Conservation (phyloP, 2,888 invertebrate species). For the Caenorhabditis virilis region DNA sequence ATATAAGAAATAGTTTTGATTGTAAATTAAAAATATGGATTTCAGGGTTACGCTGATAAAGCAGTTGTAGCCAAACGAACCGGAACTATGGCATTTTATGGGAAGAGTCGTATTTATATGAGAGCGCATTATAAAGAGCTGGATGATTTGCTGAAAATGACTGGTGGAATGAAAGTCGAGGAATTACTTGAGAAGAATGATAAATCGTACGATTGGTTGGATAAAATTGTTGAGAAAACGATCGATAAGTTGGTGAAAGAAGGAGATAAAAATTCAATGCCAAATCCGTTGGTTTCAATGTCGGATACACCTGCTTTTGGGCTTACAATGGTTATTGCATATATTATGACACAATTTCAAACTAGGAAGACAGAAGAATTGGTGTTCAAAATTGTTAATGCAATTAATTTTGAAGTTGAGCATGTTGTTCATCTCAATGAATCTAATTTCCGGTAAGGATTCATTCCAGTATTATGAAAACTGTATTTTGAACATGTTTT, state of each 20-base stretch:
- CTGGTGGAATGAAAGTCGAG: background rate
- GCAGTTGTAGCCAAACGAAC: background rate
- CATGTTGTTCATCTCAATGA: slow-evolving; percentile 1
- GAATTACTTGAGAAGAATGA: background rate
- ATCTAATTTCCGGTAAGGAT: background rate
- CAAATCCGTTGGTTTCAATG: background rate
- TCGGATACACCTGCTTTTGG: slow-evolving; percentile 1
- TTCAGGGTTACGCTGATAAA: no score
- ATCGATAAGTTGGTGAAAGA: background rate
- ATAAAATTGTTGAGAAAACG: background rate
- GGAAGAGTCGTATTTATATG: background rate
- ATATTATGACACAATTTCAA: background rate
- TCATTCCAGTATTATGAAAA: no score
- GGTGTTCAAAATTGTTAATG: background rate
- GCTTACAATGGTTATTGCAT: background rate
- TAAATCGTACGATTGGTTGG: background rate
- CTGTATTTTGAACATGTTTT: background rate
- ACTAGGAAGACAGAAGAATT: background rate
- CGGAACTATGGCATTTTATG: slow-evolving; percentile 2
- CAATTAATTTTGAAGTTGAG: background rate
- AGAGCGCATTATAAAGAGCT: background rate
- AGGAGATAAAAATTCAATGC: background rate
- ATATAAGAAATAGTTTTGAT: no score
- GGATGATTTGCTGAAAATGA: background rate
- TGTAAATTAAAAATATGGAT: no score